phyloP scores from a whole-genome alignment of 2,888 invertebrate species.

The Drosophila flavopinicola region DNA sequence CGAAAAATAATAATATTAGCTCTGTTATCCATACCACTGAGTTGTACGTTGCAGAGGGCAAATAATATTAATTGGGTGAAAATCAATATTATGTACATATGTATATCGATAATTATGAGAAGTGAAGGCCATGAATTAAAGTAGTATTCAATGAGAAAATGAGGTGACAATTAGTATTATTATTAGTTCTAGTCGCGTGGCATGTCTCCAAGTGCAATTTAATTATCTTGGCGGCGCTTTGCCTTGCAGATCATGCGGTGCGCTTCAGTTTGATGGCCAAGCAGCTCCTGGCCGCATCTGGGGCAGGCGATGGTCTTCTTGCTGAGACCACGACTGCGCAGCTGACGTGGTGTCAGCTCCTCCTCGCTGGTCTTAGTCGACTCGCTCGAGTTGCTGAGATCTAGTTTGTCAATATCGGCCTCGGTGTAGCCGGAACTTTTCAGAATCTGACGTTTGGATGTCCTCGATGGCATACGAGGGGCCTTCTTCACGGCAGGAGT shows the following conservation, averaged over 20 bases:
- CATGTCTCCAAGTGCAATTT: not conserved
- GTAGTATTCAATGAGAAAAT: not conserved
- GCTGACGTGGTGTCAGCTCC: slow-evolving; percentile 50
- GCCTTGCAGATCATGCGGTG: slow-evolving; percentile 79
- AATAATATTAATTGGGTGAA: too few relatives aligned
- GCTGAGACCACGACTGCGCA: slow-evolving; percentile 71
- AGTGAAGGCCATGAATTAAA: too few relatives aligned
- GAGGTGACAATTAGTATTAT: not conserved
- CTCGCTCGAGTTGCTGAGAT: slow-evolving; percentile 48
- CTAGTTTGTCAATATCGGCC: slow-evolving; percentile 53
- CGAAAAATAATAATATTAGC: too few relatives aligned
- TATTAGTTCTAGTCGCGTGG: not conserved
- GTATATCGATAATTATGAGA: too few relatives aligned
- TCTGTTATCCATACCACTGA: too few relatives aligned
- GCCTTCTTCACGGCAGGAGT: not conserved
- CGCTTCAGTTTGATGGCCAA: slow-evolving; percentile 73
- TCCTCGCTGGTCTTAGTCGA: slow-evolving; percentile 25
- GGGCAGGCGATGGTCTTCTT: slow-evolving; percentile 80
- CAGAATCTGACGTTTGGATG: slow-evolving; percentile 42
- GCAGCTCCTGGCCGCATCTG: slow-evolving; percentile 76
- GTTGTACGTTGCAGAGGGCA: too few relatives aligned
- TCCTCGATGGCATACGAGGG: not conserved
- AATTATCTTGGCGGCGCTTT: not conserved
- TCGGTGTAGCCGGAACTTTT: slow-evolving; percentile 74
- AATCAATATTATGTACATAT: too few relatives aligned